Evolutionary conservation across 2,797 vertebrate genomes (phyloP).

Genomic region (Anguilla megastoma): DNA sequence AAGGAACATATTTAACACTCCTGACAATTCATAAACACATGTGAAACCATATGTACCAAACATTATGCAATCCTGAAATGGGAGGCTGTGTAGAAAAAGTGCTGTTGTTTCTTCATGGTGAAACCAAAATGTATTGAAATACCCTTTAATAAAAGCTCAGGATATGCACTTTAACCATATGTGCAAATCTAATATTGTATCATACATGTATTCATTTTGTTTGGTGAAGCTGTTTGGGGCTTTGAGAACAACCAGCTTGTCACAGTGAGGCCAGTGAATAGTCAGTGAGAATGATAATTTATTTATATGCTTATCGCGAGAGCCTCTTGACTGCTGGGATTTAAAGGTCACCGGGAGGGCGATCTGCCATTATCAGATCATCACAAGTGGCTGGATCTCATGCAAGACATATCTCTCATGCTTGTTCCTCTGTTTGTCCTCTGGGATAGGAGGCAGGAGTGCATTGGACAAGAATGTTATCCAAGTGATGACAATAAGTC

Average conservation of each 20-base stretch:
- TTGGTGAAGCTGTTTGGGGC: neutral
- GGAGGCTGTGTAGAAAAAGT: no score
- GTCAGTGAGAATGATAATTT: neutral
- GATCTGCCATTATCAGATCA: conserved; percentile 13
- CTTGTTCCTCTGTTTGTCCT: neutral
- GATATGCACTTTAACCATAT: no score
- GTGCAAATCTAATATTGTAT: neutral
- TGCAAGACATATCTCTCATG: neutral
- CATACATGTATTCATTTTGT: neutral
- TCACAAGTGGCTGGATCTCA: neutral
- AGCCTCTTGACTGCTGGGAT: conserved; percentile 15
- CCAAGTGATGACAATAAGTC: neutral
- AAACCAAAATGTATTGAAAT: no score
- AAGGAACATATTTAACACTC: no score
- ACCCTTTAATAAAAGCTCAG: no score
- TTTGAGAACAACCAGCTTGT: neutral
- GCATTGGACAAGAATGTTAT: neutral
- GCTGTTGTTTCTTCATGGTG: no score
- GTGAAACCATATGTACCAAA: no score
- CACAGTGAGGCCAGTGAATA: neutral
- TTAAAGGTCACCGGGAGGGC: conserved; percentile 1
- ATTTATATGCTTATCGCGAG: conserved; percentile 12
- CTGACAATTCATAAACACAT: no score
- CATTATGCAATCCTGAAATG: no score
- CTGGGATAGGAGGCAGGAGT: neutral